Conservation (phyloP, 2,797 vertebrate species). For the Dermochelys coriacea region DNA sequence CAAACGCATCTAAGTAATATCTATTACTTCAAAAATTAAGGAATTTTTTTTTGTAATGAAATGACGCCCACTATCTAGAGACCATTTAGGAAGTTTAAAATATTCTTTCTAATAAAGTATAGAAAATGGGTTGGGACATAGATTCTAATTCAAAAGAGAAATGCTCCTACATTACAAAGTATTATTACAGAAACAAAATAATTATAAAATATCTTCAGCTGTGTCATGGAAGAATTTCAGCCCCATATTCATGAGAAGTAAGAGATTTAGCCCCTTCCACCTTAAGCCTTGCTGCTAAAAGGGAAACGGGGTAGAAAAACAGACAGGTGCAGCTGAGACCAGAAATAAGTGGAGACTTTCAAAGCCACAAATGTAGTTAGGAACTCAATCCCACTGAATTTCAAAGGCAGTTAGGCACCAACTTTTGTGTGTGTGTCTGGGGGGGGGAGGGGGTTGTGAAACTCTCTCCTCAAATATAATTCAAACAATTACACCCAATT, state of each 20-base stretch:
- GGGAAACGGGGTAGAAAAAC: not conserved
- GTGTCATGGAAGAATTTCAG: not conserved
- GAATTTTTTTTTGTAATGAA: not conserved
- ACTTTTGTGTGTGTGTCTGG: not conserved
- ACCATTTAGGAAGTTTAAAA: not conserved
- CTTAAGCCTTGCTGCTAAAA: not conserved
- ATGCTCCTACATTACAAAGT: not conserved
- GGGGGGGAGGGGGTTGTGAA: not conserved
- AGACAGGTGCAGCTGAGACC: slow-evolving; percentile 33
- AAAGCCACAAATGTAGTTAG: slow-evolving; percentile 39
- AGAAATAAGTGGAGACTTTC: not conserved
- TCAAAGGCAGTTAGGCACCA: slow-evolving; percentile 12
- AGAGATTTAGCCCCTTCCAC: not conserved
- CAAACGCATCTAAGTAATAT: not conserved
- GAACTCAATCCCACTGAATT: not conserved
- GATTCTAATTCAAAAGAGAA: not conserved
- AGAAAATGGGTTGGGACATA: not conserved
- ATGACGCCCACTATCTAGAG: not conserved
- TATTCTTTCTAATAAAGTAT: not conserved
- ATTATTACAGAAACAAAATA: not conserved
- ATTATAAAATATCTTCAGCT: too few relatives aligned
- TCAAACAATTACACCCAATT: not conserved
- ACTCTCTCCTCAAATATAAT: not conserved
- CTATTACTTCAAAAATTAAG: not conserved
- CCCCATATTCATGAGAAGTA: not conserved